Percentiles rank a stretch among this genome's conserved stretches.
phyloP scores from a whole-genome alignment of 2,113 vertebrate genomes.

The Perognathus longimembris region DNA sequence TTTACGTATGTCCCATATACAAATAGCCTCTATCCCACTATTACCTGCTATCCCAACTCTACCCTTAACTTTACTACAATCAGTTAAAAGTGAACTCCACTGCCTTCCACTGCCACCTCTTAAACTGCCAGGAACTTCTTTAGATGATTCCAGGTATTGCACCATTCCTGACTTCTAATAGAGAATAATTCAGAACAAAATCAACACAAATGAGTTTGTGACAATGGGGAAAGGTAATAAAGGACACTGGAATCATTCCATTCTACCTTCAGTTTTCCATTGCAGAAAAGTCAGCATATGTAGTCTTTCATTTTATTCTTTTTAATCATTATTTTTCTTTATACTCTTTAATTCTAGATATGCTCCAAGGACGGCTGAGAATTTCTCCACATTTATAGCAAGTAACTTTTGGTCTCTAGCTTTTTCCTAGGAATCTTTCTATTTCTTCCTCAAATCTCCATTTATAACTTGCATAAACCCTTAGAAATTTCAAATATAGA shows the following conservation, averaged over 20 bases:
- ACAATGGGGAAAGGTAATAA: not conserved
- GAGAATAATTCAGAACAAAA: not conserved
- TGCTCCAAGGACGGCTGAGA: not conserved
- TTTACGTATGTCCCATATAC: not conserved
- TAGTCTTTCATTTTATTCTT: not conserved
- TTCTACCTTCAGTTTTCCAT: not conserved
- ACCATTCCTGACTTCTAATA: not conserved
- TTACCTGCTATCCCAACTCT: not conserved
- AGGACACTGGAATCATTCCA: not conserved
- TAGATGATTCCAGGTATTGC: not conserved
- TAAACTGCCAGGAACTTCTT: not conserved
- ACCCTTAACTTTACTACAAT: not conserved
- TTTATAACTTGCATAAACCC: slow-evolving; percentile 6
- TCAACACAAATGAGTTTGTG: not conserved
- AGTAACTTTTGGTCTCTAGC: not conserved
- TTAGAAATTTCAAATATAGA: not conserved
- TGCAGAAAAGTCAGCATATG: not conserved
- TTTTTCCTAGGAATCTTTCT: not conserved
- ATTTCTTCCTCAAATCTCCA: slow-evolving; percentile 2
- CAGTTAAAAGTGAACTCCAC: not conserved
- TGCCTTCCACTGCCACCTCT: not conserved
- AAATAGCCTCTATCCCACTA: not conserved
- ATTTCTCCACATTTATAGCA: not conserved
- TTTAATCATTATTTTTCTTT: not conserved
- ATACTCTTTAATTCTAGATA: not conserved